These are phyloP conservation scores for Musca vetustissima DNA, from an alignment of 1,140 invertebrate genomes.

Conservation along the genomic window DNA sequence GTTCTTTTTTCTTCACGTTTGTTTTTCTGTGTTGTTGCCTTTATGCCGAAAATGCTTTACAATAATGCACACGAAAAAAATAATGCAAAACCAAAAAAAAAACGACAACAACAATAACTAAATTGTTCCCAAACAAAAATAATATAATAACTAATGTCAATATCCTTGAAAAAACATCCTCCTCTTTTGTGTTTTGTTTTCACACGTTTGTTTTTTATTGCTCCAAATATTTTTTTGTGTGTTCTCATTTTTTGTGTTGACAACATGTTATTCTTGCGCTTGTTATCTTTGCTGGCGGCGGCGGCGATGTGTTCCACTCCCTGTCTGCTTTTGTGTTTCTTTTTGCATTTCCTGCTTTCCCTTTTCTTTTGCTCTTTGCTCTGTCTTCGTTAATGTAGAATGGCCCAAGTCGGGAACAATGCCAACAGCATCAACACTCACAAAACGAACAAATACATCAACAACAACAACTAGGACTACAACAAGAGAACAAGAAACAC, in stretches of 20 bases:
- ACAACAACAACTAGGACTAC: constrained; percentile 19
- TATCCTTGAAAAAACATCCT: not conserved
- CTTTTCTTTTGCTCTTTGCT: constrained; percentile 4
- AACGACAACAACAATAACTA: too few species aligned
- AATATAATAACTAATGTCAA: too few species aligned
- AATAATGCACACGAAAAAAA: not conserved
- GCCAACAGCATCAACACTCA: constrained; percentile 25
- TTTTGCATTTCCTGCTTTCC: not conserved
- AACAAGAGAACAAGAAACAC: constrained; percentile 27
- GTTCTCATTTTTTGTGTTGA: not conserved
- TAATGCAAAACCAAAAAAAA: too few species aligned
- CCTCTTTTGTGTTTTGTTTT: not conserved
- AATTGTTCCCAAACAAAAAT: too few species aligned
- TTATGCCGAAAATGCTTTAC: not conserved
- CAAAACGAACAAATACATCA: constrained; percentile 26
- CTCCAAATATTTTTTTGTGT: constrained; percentile 8
- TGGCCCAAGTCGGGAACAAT: constrained; percentile 42
- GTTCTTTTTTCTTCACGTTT: not conserved
- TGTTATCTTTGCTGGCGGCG: not conserved
- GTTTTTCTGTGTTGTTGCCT: not conserved
- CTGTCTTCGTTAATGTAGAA: constrained; percentile 28
- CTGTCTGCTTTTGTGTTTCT: not conserved
- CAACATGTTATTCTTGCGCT: not conserved
- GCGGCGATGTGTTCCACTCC: too few species aligned
- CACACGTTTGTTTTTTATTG: not conserved